These are phyloP conservation scores for Chlorops oryzae DNA, from an alignment of 1,140 invertebrate genomes.

Conservation along the genomic window DNA sequence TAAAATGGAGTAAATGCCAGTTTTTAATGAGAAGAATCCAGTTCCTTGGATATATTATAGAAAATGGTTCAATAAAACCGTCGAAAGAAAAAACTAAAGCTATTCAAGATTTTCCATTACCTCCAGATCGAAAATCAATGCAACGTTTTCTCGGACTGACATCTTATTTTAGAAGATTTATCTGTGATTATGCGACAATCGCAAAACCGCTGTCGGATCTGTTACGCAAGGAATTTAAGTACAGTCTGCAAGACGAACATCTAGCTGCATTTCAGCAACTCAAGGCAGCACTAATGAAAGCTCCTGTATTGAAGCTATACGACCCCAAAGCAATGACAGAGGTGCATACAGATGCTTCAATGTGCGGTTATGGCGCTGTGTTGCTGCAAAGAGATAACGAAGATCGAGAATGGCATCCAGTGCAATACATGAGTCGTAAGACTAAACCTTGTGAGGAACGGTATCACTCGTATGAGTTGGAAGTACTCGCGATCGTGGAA, in stretches of 20 bases:
- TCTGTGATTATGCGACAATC: not conserved
- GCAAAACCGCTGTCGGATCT: constrained; percentile 3
- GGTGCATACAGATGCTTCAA: constrained; percentile 40
- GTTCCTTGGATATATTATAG: constrained; percentile 10
- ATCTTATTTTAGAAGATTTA: not conserved
- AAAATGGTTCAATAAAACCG: constrained; percentile 22
- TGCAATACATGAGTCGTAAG: constrained; percentile 16
- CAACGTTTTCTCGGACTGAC: too few species aligned
- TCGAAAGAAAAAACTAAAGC: constrained; percentile 24
- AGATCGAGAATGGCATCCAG: not conserved
- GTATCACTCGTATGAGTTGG: constrained; percentile 27
- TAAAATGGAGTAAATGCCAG: constrained; percentile 13
- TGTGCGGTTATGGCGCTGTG: constrained; percentile 28
- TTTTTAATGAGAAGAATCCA: constrained; percentile 5
- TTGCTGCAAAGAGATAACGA: constrained; percentile 29
- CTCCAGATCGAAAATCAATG: too few species aligned
- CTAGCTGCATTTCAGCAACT: not conserved
- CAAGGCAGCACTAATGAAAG: not conserved
- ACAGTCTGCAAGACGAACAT: not conserved
- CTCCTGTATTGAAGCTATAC: constrained; percentile 15
- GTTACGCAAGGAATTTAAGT: not conserved
- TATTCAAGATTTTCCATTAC: too few species aligned
- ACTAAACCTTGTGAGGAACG: constrained; percentile 18
- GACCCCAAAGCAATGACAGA: constrained; percentile 22
- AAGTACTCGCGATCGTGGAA: constrained; percentile 19